Conservation (phyloP, 2,888 invertebrate genomes). For the Hypomecis atomaria region DNA sequence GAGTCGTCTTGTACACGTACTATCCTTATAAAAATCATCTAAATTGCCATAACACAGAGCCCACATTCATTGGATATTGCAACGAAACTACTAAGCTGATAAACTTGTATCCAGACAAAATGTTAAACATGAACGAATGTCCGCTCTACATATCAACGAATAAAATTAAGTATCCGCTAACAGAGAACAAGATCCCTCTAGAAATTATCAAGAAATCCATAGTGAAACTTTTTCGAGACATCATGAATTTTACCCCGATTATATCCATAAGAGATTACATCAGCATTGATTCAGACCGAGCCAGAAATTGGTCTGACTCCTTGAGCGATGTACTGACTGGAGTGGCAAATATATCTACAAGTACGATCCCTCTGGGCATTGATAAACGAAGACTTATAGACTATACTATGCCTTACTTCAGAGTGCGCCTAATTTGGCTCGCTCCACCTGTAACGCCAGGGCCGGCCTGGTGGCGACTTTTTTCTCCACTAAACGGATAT, state of each 20-base stretch:
- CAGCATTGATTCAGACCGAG: slow-evolving; percentile 64
- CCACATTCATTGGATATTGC: slow-evolving; percentile 57
- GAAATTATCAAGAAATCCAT: slow-evolving; percentile 64
- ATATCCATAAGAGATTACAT: slow-evolving; percentile 62
- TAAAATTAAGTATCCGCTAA: slow-evolving; percentile 60
- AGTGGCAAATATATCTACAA: slow-evolving; percentile 65
- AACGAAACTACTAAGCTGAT: slow-evolving; percentile 39
- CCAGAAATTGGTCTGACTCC: slow-evolving; percentile 69
- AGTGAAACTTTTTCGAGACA: slow-evolving; percentile 57
- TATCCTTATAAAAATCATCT: slow-evolving; percentile 63
- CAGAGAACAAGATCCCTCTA: slow-evolving; percentile 62
- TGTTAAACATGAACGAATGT: slow-evolving; percentile 66
- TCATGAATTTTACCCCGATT: slow-evolving; percentile 69
- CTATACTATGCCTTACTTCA: slow-evolving; percentile 66
- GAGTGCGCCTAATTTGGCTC: slow-evolving; percentile 66
- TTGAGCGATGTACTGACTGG: slow-evolving; percentile 66
- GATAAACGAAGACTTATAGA: slow-evolving; percentile 62
- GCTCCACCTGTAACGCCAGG: slow-evolving; percentile 64
- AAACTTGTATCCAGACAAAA: slow-evolving; percentile 63
- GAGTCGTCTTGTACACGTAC: slow-evolving; percentile 59
- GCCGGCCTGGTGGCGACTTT: slow-evolving; percentile 63
- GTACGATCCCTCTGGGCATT: slow-evolving; percentile 63
- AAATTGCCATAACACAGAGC: slow-evolving; percentile 62
- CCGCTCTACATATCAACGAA: slow-evolving; percentile 71
- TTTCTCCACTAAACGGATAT: slow-evolving; percentile 68